These are phyloP conservation scores for Chironomus tepperi DNA, from an alignment of 1,140 invertebrate species.

Conservation along the genomic window DNA sequence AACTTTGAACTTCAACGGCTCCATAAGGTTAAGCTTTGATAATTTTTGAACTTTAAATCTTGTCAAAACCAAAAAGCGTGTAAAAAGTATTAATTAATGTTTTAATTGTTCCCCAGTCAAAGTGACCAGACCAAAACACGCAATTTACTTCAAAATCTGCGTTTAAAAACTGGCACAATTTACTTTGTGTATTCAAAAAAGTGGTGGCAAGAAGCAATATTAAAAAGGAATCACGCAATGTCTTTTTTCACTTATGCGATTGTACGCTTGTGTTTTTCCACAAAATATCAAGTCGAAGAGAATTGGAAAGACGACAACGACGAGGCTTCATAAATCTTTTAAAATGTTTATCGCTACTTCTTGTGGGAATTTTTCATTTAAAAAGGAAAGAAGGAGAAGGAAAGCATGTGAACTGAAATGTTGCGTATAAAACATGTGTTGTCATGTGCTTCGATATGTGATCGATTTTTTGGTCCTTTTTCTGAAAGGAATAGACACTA, in stretches of 20 bases:
- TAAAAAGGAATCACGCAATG: background rate
- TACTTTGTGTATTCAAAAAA: background rate
- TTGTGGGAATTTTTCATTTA: background rate
- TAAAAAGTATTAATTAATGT: too few relatives aligned
- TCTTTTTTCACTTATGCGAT: background rate
- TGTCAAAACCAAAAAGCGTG: too few relatives aligned
- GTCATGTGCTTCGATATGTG: too few relatives aligned
- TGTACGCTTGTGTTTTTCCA: background rate
- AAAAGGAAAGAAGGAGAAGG: background rate
- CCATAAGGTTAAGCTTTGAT: too few relatives aligned
- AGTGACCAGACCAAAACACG: too few relatives aligned
- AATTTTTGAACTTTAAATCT: too few relatives aligned
- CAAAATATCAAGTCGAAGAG: background rate
- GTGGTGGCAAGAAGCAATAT: background rate
- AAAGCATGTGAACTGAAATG: too few relatives aligned
- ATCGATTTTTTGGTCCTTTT: too few relatives aligned
- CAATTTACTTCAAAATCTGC: background rate
- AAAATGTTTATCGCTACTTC: background rate
- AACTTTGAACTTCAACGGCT: too few relatives aligned
- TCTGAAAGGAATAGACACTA: too few relatives aligned
- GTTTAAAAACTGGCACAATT: background rate
- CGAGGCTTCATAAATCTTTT: background rate
- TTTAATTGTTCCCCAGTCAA: too few relatives aligned
- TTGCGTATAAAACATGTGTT: too few relatives aligned
- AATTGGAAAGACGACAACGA: background rate